These are phyloP conservation scores for Enteromius paludinosus DNA, from an alignment of 2,797 vertebrate species.

Conservation along the genomic window DNA sequence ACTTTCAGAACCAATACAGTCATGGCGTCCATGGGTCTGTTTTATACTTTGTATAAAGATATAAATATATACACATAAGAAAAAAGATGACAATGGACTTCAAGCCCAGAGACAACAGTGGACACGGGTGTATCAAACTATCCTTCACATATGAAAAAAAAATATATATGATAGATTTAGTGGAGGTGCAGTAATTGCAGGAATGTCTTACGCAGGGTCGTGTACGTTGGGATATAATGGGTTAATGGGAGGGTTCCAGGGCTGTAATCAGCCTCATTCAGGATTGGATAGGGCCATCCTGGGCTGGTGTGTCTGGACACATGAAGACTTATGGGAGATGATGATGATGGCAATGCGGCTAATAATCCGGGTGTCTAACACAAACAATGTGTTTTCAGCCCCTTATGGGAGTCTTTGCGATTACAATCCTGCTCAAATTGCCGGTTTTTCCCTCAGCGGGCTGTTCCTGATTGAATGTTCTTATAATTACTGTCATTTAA, in stretches of 20 bases:
- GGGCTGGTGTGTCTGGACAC: conserved; percentile 29
- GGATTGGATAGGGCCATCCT: conserved; percentile 48
- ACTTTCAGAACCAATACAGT: conserved; percentile 48
- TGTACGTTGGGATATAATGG: conserved; percentile 65
- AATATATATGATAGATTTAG: conserved; percentile 29
- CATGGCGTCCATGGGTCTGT: conserved; percentile 69
- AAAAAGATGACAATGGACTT: conserved; percentile 62
- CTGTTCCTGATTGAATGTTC: conserved; percentile 20
- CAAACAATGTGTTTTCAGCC: conserved; percentile 31
- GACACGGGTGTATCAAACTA: conserved; percentile 65
- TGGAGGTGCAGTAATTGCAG: conserved; percentile 37
- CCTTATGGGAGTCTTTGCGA: conserved; percentile 54
- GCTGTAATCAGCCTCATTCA: conserved; percentile 51
- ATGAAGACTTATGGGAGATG: conserved; percentile 17
- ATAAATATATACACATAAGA: conserved; percentile 74
- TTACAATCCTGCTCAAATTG: conserved; percentile 17
- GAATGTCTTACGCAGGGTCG: conserved; percentile 47
- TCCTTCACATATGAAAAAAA: conserved; percentile 6
- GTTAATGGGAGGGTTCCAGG: conserved; percentile 3
- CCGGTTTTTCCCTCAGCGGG: background rate
- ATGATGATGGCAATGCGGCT: conserved; percentile 8
- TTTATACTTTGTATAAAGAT: conserved; percentile 84
- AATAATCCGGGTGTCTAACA: conserved; percentile 26
- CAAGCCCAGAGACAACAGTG: conserved; percentile 57
- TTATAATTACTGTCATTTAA: conserved; percentile 24